A percentile compares a stretch with the other conserved stretches of the same genome.
Conservation (phyloP, 2,797 vertebrate genomes). For the Acrocephalus scirpaceus region DNA sequence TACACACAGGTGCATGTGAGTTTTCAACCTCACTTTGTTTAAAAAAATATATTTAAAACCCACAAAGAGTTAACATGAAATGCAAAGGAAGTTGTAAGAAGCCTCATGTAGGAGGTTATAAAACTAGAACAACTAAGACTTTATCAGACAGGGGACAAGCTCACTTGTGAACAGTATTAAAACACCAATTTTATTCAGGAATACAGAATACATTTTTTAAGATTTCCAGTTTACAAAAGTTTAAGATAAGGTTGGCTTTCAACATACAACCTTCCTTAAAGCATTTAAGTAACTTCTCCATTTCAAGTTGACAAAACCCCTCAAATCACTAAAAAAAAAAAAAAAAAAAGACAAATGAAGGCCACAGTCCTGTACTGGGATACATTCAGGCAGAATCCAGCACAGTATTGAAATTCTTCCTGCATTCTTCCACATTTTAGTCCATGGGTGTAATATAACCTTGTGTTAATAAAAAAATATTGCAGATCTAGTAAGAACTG, state of each 20-base stretch:
- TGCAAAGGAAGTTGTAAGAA: background rate
- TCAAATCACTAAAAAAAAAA: background rate
- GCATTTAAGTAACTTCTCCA: background rate
- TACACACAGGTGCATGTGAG: background rate
- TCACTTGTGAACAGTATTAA: slow-evolving; percentile 2
- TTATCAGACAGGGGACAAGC: background rate
- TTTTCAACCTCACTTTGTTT: background rate
- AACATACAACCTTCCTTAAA: background rate
- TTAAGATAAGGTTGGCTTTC: background rate
- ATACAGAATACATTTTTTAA: slow-evolving; percentile 39
- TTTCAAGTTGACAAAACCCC: background rate
- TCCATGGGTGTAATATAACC: background rate
- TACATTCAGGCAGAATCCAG: background rate
- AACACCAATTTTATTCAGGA: slow-evolving; percentile 41
- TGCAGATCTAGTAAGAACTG: background rate
- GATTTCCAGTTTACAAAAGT: slow-evolving; percentile 47
- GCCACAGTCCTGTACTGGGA: background rate
- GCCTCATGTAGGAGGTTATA: background rate
- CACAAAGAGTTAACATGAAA: background rate
- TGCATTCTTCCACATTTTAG: background rate
- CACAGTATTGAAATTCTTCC: background rate
- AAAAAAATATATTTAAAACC: background rate
- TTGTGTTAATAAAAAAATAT: background rate
- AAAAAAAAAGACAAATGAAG: background rate
- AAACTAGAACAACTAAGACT: background rate